Evolutionary conservation across 2,113 vertebrate genomes (phyloP), one percentile per base, ranked within the genome.

Genomic region (Bettongia penicillata): DNA sequence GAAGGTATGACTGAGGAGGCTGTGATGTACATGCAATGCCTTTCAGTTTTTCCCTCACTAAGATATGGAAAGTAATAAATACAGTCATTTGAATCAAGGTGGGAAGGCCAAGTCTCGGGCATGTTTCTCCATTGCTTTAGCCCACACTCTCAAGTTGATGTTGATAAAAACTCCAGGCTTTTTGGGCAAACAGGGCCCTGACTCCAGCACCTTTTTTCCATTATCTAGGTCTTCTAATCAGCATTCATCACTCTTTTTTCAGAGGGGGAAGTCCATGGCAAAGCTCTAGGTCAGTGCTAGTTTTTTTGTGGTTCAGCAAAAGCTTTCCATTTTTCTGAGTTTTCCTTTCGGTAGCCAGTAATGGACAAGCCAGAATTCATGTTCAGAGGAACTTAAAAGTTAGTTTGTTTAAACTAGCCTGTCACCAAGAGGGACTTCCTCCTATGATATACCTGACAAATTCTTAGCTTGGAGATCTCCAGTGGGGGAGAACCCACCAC

Each of bases 41-140:
- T 98, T 95, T 98, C 98, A 98, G 92, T 97, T 97, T 98, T 98
- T 98, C 98, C 98, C 94, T 97, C 95, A 95, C 90, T 89, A 48
- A 98, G 96, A 96, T 24, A 94, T 9, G 98, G 98, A 98, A 99
- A 98, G 97, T 98, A 94, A 97, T 96, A 97, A 97, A 98, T 97
- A 97, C 93, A 96, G 95, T 97, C 96, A 98, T 98, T 98, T 98
- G 97, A 98, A 97, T 98, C 97, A 98, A 10, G 11, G 98, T 98
- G 97, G 98, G 98, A 98, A 98, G 97, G 96, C 97, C 90, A 97
- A 96, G 94, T 95, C 96, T 90, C 90, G 49, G 97, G 97, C 95
- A 98, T 97, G 93, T 97, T 97, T 98, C 98, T 98, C 98, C 98
- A 97, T 94, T 9, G 0, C 94, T 97, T 97, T 96, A 94, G 94